Percentiles rank a stretch among this genome's conserved stretches.
phyloP scores from a whole-genome alignment of 2,888 invertebrate genomes.

The Cataglyphis cursor region DNA sequence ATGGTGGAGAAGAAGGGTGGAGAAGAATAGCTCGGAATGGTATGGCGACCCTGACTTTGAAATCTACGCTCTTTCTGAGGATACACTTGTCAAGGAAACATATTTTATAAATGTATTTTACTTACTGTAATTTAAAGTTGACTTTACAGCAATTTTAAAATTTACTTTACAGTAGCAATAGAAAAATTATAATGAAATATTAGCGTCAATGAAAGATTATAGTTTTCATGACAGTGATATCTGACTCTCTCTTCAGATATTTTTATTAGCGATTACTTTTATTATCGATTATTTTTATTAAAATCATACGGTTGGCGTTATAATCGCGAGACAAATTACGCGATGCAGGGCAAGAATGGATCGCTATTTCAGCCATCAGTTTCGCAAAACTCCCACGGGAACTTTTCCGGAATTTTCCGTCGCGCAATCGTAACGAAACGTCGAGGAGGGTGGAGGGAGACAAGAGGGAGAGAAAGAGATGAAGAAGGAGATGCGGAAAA shows the following conservation, averaged over 20 bases:
- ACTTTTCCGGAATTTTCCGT: constrained; percentile 66
- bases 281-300: not conserved
- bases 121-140: no score
- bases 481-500: constrained; percentile 62
- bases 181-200: constrained; percentile 16
- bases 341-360: constrained; percentile 57
- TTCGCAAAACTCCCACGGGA: constrained; percentile 60
- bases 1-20: not conserved
- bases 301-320: constrained; percentile 25
- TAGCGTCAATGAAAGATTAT: not conserved
- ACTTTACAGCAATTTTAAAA: not conserved
- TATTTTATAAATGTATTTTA: not conserved
- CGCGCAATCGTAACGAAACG: constrained; percentile 43
- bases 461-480: not conserved
- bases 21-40: constrained; percentile 22
- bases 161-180: not conserved
- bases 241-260: not conserved
- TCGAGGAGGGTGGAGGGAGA: not conserved
- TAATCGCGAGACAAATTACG: constrained; percentile 42
- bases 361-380: constrained; percentile 53
- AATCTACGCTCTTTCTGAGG: constrained; percentile 1
- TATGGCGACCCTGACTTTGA: not conserved
- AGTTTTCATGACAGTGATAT: not conserved
- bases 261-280: not conserved
- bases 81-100: not conserved